phyloP scores from a whole-genome alignment of 2,113 vertebrate genomes.

The Microcebus lehilahytsara region DNA sequence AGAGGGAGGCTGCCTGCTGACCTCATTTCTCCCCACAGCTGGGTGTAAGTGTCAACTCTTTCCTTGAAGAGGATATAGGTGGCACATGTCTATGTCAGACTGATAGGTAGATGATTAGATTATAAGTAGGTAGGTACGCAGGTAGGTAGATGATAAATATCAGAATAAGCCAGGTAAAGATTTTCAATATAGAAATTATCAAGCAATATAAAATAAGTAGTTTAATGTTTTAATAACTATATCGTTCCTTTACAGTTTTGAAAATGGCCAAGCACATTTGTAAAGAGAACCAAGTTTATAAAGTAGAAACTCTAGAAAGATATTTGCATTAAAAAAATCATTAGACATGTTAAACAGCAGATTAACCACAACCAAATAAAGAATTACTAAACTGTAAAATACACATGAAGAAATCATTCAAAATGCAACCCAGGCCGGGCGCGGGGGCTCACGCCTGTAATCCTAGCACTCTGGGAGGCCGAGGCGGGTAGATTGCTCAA shows the following conservation, averaged over 20 bases:
- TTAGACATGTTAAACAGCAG: background rate
- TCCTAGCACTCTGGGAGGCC: no score
- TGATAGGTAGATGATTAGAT: background rate
- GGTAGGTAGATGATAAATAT: background rate
- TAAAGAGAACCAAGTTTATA: background rate
- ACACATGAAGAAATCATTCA: background rate
- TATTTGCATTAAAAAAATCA: background rate
- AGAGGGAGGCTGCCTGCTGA: background rate
- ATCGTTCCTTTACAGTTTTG: background rate
- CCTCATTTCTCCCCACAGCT: background rate
- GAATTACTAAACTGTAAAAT: background rate
- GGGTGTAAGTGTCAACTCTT: background rate
- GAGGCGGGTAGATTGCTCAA: no score
- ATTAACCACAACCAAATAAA: background rate
- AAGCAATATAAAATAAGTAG: background rate
- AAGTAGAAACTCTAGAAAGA: conserved; percentile 10
- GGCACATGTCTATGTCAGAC: background rate
- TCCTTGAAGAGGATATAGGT: background rate
- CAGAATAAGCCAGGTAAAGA: background rate
- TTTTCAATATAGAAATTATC: background rate
- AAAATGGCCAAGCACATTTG: background rate
- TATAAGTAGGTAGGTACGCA: background rate
- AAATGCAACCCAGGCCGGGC: background rate
- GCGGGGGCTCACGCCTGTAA: no score
- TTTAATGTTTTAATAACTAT: background rate